Conservation (phyloP, 2,797 vertebrate species). For the Philypnodon macrostomus region DNA sequence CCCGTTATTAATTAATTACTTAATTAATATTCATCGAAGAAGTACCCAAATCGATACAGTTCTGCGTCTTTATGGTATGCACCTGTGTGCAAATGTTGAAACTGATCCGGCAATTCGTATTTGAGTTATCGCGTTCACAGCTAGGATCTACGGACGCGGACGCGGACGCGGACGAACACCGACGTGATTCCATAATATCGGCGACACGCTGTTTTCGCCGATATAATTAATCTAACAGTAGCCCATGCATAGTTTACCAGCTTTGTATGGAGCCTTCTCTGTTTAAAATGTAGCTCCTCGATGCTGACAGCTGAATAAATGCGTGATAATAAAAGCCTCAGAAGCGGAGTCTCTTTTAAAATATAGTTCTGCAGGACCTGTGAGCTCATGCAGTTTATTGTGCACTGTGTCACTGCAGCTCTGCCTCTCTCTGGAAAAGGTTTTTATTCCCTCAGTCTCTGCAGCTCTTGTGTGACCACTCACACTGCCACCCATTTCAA, state of each 20-base stretch:
- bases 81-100: no score
- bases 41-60: no score
- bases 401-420: constrained; percentile 22
- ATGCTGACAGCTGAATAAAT: not conserved
- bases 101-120: no score
- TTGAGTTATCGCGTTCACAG: no score
- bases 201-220: no score
- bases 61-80: no score
- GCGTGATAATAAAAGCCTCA: not conserved
- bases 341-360: constrained; percentile 6
- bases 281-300: not conserved
- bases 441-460: constrained; percentile 28
- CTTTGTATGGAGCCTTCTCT: not conserved
- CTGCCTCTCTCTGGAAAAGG: constrained; percentile 14
- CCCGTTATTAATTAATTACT: no score
- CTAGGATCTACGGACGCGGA: no score
- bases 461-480: not conserved
- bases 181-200: no score
- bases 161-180: no score
- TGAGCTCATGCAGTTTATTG: constrained; percentile 30
- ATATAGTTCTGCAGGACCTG: constrained; percentile 20
- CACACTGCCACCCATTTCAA: not conserved
- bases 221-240: not conserved
- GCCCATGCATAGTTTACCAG: not conserved
- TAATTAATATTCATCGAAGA: no score